Conservation (phyloP, 2,888 invertebrate genomes). For the Linyphia triangularis region DNA sequence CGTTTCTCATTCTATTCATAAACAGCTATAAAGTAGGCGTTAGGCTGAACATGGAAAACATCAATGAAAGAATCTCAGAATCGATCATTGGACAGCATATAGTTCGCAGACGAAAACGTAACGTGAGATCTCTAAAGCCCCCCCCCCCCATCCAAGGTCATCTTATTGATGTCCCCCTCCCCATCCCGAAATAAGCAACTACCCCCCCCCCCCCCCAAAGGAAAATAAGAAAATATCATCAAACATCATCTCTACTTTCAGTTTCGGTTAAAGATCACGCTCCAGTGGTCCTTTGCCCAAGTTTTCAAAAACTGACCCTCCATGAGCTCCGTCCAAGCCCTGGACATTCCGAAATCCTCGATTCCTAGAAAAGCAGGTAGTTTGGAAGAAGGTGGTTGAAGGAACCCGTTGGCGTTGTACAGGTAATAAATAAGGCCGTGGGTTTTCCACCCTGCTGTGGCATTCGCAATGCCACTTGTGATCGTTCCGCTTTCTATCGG, state of each 20-base stretch:
- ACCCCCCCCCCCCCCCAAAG: too few relatives aligned
- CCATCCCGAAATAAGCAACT: neutral
- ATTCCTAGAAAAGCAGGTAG: neutral
- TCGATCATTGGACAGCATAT: neutral
- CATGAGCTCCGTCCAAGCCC: neutral
- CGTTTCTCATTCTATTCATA: neutral
- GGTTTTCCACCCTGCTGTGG: constrained; percentile 27
- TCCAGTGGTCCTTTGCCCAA: neutral
- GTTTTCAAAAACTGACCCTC: constrained; percentile 9
- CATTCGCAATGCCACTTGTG: constrained; percentile 57
- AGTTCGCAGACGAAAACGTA: neutral
- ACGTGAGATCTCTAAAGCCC: neutral
- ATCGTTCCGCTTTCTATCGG: constrained; percentile 58
- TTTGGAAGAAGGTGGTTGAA: neutral
- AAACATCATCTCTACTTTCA: neutral
- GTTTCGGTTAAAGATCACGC: neutral
- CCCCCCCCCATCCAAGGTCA: neutral
- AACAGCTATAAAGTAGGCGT: neutral
- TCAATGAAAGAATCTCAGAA: neutral
- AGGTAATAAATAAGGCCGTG: constrained; percentile 48
- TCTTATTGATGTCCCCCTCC: neutral
- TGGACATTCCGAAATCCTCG: neutral
- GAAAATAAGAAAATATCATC: neutral
- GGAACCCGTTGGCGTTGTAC: constrained; percentile 4
- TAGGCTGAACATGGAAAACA: neutral